These are phyloP conservation scores for Teinopalpus imperialis DNA, from an alignment of 2,888 invertebrate genomes.

Conservation along the genomic window DNA sequence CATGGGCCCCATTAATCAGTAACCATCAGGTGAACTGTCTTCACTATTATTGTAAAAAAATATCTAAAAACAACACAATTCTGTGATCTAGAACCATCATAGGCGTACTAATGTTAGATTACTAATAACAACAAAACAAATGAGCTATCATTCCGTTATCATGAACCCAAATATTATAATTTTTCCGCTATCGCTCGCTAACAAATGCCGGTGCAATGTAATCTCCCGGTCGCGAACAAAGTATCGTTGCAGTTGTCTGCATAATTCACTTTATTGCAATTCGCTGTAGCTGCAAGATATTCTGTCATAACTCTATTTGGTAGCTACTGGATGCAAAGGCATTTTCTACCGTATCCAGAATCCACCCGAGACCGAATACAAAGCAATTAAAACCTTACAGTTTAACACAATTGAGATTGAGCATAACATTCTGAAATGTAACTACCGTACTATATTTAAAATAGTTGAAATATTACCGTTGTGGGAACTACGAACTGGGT, in stretches of 20 bases:
- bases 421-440: background rate
- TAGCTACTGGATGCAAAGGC: conserved; percentile 5
- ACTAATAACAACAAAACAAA: too few species aligned
- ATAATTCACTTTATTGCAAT: conserved; percentile 76
- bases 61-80: too few species aligned
- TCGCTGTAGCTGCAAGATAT: conserved; percentile 43
- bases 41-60: too few species aligned
- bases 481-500: background rate
- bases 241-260: conserved; percentile 74
- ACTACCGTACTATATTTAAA: background rate
- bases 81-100: too few species aligned
- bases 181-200: conserved; percentile 28
- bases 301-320: conserved; percentile 55
- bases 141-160: too few species aligned
- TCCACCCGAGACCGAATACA: conserved; percentile 18
- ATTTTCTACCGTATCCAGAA: conserved; percentile 23
- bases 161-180: too few species aligned
- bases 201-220: background rate
- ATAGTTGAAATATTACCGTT: conserved; percentile 5
- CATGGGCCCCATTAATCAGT: too few species aligned
- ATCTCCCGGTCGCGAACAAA: conserved; percentile 59
- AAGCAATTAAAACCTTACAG: conserved; percentile 14
- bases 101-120: too few species aligned
- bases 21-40: too few species aligned
- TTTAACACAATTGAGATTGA: conserved; percentile 21